Percentiles rank a stretch among this genome's conserved stretches.
Evolutionary conservation across 2,113 vertebrate species (phyloP).

Genomic region (Bungarus multicinctus): DNA sequence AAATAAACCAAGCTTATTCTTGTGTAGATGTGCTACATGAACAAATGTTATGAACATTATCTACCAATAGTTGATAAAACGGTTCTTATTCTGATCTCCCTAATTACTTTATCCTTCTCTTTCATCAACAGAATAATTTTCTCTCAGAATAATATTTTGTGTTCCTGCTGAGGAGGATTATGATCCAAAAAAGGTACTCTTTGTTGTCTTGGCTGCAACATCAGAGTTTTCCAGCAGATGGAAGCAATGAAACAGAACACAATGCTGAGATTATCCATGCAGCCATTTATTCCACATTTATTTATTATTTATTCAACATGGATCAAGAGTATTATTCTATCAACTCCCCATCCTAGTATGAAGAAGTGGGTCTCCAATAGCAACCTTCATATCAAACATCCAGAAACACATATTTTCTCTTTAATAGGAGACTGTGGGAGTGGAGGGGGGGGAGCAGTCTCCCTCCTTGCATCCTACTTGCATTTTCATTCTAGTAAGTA

Average conservation of each 20-base stretch:
- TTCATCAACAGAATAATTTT: neutral
- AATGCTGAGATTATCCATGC: neutral
- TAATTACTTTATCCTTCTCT: neutral
- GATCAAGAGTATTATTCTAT: neutral
- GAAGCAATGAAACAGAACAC: neutral
- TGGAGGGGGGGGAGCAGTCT: too few relatives aligned
- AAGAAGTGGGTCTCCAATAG: neutral
- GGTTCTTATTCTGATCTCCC: neutral
- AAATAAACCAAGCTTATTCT: neutral
- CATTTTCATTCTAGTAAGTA: neutral
- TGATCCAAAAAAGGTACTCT: neutral
- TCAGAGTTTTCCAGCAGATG: conserved; percentile 8
- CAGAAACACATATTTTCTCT: neutral
- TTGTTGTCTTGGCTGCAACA: neutral
- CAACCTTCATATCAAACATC: neutral
- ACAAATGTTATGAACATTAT: neutral
- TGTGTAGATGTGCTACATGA: neutral
- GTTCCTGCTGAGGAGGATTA: neutral
- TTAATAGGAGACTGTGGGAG: neutral
- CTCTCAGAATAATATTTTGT: neutral
- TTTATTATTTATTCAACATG: neutral
- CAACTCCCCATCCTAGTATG: too few relatives aligned
- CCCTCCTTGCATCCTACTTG: neutral
- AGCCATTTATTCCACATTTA: neutral
- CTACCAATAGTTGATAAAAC: neutral